Conservation (phyloP, 2,888 invertebrate genomes). For the Chrysina gloriosa region DNA sequence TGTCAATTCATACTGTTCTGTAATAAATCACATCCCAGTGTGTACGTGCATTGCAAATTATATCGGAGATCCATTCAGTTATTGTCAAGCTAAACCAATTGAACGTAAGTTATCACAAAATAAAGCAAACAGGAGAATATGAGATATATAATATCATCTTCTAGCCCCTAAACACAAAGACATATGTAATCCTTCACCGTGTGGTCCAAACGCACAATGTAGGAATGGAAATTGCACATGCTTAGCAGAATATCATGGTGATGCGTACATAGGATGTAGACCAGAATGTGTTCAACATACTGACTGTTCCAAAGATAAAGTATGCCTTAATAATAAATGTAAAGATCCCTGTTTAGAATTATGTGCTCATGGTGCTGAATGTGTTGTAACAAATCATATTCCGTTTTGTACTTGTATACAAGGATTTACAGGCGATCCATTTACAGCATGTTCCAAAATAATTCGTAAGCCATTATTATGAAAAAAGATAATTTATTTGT, state of each 20-base stretch:
- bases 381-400: conserved; percentile 78
- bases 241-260: conserved; percentile 79
- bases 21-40: conserved; percentile 76
- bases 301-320: conserved; percentile 76
- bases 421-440: conserved; percentile 82
- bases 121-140: not conserved
- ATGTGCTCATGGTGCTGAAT: conserved; percentile 80
- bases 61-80: conserved; percentile 73
- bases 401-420: conserved; percentile 75
- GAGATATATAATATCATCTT: conserved; percentile 51
- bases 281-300: conserved; percentile 79
- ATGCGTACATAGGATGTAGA: conserved; percentile 78
- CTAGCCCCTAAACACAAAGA: conserved; percentile 62
- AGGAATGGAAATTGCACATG: conserved; percentile 80
- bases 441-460: conserved; percentile 65
- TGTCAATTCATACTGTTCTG: conserved; percentile 71
- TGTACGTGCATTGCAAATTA: conserved; percentile 73
- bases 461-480: conserved; percentile 54
- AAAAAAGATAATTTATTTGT: not conserved
- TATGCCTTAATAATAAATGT: conserved; percentile 80
- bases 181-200: conserved; percentile 75
- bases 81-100: conserved; percentile 69
- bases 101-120: conserved; percentile 66
- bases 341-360: conserved; percentile 82
- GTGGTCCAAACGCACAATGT: conserved; percentile 81